Conservation (phyloP, 2,888 invertebrate species). For the Lamellibrachia satsuma region DNA sequence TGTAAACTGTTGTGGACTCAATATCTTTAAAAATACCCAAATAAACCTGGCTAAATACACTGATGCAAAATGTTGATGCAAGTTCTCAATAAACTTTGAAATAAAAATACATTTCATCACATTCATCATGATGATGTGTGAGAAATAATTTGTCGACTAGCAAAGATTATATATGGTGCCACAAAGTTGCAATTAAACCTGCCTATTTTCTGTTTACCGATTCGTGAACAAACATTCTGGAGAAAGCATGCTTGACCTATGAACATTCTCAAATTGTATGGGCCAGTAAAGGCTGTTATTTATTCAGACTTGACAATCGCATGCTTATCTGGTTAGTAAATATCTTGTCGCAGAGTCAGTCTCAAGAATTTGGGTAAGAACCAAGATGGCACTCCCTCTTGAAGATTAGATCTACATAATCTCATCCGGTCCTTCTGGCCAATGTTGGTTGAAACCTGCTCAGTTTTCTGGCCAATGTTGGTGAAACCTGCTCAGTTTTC, state of each 20-base stretch:
- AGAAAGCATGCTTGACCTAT: neutral
- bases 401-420: neutral
- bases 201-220: conserved; percentile 17
- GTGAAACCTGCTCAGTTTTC: neutral
- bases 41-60: neutral
- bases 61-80: neutral
- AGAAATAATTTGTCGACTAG: neutral
- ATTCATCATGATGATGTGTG: neutral
- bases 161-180: neutral
- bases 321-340: neutral
- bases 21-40: too few species aligned
- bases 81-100: neutral
- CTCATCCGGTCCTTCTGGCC: neutral
- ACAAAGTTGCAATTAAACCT: conserved; percentile 2
- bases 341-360: neutral
- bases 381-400: neutral
- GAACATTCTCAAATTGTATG: conserved; percentile 1
- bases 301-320: neutral
- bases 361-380: neutral
- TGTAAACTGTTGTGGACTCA: too few species aligned
- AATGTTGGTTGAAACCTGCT: neutral
- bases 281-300: conserved; percentile 2
- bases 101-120: neutral
- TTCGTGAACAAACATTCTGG: conserved; percentile 1
- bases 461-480: neutral